Percentiles rank a stretch among this genome's conserved stretches.
These are phyloP conservation scores for Ferdinandea cuprea DNA, from an alignment of 2,888 invertebrate species.

Conservation along the genomic window DNA sequence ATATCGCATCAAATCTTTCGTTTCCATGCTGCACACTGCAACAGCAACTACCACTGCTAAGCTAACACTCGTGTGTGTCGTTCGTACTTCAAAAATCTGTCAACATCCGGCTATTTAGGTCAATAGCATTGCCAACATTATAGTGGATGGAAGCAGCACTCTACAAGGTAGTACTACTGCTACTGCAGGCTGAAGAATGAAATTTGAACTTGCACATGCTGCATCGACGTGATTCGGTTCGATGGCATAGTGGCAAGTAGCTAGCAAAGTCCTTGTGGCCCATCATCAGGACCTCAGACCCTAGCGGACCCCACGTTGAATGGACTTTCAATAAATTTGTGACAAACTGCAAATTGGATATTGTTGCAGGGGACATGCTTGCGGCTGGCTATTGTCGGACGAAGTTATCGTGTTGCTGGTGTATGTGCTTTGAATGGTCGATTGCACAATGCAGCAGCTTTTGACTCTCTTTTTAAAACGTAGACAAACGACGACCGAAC, in stretches of 20 bases:
- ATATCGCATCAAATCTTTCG: background rate
- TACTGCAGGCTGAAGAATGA: constrained; percentile 26
- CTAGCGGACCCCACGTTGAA: too few relatives aligned
- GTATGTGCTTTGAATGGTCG: constrained; percentile 10
- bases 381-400: constrained; percentile 19
- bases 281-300: constrained; percentile 27
- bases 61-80: constrained; percentile 17
- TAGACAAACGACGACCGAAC: background rate
- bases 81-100: constrained; percentile 60
- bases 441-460: constrained; percentile 26
- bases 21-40: too few relatives aligned
- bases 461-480: constrained; percentile 10
- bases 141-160: constrained; percentile 28
- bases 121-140: constrained; percentile 65
- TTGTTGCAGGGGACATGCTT: constrained; percentile 42
- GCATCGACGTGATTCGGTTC: background rate
- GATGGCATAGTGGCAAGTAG: background rate
- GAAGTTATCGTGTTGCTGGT: background rate
- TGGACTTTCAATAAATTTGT: constrained; percentile 68
- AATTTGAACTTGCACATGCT: constrained; percentile 59
- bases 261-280: constrained; percentile 17
- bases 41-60: background rate
- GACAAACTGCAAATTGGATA: constrained; percentile 74
- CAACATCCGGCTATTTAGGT: constrained; percentile 72
- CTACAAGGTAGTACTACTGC: too few relatives aligned